Conservation (phyloP, 2,113 vertebrate species). For the Pristiophorus japonicus region DNA sequence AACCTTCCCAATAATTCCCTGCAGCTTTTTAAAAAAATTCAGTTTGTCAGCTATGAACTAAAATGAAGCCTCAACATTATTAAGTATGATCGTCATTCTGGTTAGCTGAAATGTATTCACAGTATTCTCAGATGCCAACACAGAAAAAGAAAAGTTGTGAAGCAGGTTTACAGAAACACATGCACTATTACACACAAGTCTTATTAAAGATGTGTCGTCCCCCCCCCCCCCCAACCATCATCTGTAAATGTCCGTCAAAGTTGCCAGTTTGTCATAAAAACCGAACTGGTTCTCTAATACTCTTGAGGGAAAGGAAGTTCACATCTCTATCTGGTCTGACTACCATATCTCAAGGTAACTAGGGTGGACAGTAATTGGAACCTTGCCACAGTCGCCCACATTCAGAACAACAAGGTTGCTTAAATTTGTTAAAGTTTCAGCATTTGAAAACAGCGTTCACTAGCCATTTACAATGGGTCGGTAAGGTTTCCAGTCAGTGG, state of each 20-base stretch:
- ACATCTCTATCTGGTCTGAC: not conserved
- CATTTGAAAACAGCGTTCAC: not conserved
- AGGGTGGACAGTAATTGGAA: not conserved
- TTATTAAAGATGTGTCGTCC: not conserved
- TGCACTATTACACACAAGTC: not conserved
- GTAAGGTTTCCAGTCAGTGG: not conserved
- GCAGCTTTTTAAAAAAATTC: constrained; percentile 22
- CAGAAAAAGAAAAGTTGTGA: not conserved
- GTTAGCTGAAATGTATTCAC: not conserved
- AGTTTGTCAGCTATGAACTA: not conserved
- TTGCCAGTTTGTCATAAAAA: not conserved
- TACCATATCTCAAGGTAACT: not conserved
- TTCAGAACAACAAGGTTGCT: too few relatives aligned
- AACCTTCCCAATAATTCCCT: constrained; percentile 24
- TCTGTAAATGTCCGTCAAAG: not conserved
- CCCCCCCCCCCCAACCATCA: too few relatives aligned
- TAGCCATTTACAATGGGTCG: not conserved
- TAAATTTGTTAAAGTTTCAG: not conserved
- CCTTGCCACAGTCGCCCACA: not conserved
- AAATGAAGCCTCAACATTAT: not conserved
- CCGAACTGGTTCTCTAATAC: not conserved
- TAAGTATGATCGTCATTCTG: not conserved
- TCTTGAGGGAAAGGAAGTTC: not conserved
- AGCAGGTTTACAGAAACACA: not conserved
- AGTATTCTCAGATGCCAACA: not conserved